Conservation (phyloP, 2,113 vertebrate species). For the Odocoileus virginianus region DNA sequence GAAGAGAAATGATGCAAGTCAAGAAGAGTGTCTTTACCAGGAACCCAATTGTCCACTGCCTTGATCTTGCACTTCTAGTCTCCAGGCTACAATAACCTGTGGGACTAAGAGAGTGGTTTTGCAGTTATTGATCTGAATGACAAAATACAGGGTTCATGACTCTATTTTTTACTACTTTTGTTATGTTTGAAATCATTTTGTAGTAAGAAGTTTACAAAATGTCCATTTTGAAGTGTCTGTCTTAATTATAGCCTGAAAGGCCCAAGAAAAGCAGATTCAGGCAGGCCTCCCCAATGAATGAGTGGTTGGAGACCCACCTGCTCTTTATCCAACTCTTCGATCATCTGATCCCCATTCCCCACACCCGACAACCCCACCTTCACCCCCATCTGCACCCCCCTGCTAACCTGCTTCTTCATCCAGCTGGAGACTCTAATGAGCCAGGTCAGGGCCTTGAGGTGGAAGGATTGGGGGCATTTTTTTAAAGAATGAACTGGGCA, state of each 20-base stretch:
- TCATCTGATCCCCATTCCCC: neutral
- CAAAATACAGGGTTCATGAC: neutral
- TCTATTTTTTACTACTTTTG: neutral
- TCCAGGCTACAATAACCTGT: neutral
- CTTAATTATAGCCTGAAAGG: neutral
- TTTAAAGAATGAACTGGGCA: neutral
- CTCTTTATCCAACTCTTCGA: neutral
- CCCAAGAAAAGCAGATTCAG: neutral
- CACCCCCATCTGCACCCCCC: neutral
- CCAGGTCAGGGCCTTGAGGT: neutral
- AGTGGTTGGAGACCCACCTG: neutral
- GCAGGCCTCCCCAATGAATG: no score
- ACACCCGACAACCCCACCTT: neutral
- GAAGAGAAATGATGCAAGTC: neutral
- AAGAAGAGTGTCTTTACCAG: neutral
- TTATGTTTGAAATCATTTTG: neutral
- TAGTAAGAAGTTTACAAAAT: neutral
- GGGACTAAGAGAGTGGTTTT: neutral
- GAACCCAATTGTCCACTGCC: neutral
- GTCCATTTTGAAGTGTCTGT: neutral
- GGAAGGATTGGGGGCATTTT: neutral
- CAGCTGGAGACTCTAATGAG: neutral
- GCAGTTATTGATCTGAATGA: neutral
- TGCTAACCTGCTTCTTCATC: neutral
- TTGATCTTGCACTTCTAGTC: neutral